Evolutionary conservation across 2,888 invertebrate genomes (phyloP), one percentile per base, ranked within the genome.

Genomic region (Dynastes maya): DNA sequence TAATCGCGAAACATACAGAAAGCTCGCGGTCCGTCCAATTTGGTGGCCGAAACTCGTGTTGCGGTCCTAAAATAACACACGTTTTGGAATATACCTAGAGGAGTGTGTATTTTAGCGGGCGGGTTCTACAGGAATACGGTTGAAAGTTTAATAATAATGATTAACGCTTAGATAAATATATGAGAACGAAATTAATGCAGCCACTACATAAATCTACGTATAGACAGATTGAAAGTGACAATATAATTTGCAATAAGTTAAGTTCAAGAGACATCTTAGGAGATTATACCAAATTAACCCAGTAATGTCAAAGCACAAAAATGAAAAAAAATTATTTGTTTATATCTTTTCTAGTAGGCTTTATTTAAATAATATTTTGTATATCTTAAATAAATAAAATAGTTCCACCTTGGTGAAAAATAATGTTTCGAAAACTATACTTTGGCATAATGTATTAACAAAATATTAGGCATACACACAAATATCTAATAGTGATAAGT

Each of bases 31-130:
- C 32, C 45, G 49, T 61, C 63, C 45, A 49, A 51, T 49, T 27
- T 29, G 16, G 27, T 49, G 2, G 45, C 9, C 27, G 29, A 74
- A 61, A 29, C 61, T 45, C 45, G 1, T 8, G 61, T 58, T 49
- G 16, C 11, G n/a, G 8, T 74, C 72, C 72, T 74, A 74, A 74
- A 74, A 74, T 61, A 74, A 61, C 45, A 74, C 5, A 2, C 37
- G 4, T 45, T 74, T 49, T 6, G 29, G 27, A 49, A 40, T 51
- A 40, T 68, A 51, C 4, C 55, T 58, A 58, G 5, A 9, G 22
- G 22, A 58, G n/a, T 68, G 68, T 68, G 29, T 68, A 68, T 29
- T 68, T 68, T 68, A 13, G 51, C 11, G 32, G 29, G 32, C 51
- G 22, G n/a, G 27, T 68, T 68, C 9, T n/a, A 27, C 13, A 13